phyloP scores from a whole-genome alignment of 2,113 vertebrate species.

The Saimiri boliviensis region DNA sequence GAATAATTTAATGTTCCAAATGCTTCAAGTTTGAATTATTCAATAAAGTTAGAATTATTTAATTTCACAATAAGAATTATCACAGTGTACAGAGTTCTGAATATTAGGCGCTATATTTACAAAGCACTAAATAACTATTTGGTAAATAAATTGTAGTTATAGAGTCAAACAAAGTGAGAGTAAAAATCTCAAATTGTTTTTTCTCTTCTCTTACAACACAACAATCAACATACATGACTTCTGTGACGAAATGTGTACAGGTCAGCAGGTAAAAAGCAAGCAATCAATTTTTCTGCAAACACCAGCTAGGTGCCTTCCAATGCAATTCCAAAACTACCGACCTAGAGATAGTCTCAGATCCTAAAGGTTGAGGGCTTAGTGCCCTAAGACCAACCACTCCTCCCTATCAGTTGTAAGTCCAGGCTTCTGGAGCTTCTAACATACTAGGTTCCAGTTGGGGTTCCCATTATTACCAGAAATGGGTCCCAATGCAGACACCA shows the following conservation, averaged over 20 bases:
- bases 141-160: neutral
- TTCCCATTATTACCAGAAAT: neutral
- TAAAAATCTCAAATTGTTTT: neutral
- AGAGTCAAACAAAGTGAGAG: neutral
- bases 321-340: neutral
- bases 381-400: neutral
- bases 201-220: neutral
- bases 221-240: neutral
- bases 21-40: neutral
- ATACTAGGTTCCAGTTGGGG: neutral
- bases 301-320: neutral
- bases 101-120: neutral
- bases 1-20: neutral
- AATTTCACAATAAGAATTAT: neutral
- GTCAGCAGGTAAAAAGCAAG: neutral
- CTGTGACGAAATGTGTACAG: neutral
- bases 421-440: neutral
- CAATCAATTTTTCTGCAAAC: neutral
- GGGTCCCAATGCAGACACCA: too few species aligned
- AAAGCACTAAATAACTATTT: neutral
- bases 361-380: neutral
- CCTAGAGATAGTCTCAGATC: neutral
- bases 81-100: neutral
- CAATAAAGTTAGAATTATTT: too few species aligned
- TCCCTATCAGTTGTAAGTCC: neutral